These are phyloP conservation scores for Drosophila subsilvestris DNA, from an alignment of 2,888 invertebrate species.

Conservation along the genomic window DNA sequence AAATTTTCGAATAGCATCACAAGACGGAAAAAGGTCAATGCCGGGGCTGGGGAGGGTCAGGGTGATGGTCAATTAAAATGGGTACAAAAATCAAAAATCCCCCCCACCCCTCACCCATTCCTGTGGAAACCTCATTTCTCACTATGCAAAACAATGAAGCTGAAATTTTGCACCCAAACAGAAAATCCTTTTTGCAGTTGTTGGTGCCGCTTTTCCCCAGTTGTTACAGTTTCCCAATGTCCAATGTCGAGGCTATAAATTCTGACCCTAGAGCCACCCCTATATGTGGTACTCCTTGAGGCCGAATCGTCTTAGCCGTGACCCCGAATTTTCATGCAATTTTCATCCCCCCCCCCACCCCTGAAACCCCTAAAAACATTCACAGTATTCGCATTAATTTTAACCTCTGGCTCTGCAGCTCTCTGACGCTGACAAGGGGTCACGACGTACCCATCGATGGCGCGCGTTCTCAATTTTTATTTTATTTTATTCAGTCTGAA, in stretches of 20 bases:
- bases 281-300: slow-evolving; percentile 60
- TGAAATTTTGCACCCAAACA: slow-evolving; percentile 31
- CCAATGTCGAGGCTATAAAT: slow-evolving; percentile 66
- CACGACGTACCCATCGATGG: slow-evolving; percentile 41
- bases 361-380: slow-evolving; percentile 57
- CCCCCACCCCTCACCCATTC: slow-evolving; percentile 10
- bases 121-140: slow-evolving; percentile 57
- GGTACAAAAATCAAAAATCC: slow-evolving; percentile 10
- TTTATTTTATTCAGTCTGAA: slow-evolving; percentile 27
- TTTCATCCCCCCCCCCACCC: slow-evolving; percentile 25
- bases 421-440: slow-evolving; percentile 74
- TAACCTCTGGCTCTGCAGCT: slow-evolving; percentile 70
- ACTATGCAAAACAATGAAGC: slow-evolving; percentile 71
- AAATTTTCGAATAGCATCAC: slow-evolving; percentile 42
- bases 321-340: slow-evolving; percentile 79
- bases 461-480: slow-evolving; percentile 49
- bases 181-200: slow-evolving; percentile 44
- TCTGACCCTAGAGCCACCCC: slow-evolving; percentile 49
- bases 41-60: slow-evolving; percentile 35
- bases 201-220: slow-evolving; percentile 35
- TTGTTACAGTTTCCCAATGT: slow-evolving; percentile 59
- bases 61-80: slow-evolving; percentile 69
- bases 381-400: slow-evolving; percentile 77
- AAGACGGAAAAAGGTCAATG: slow-evolving; percentile 73
- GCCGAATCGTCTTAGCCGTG: slow-evolving; percentile 69